Conservation (phyloP, 2,113 vertebrate genomes). For the Struthio camelus region DNA sequence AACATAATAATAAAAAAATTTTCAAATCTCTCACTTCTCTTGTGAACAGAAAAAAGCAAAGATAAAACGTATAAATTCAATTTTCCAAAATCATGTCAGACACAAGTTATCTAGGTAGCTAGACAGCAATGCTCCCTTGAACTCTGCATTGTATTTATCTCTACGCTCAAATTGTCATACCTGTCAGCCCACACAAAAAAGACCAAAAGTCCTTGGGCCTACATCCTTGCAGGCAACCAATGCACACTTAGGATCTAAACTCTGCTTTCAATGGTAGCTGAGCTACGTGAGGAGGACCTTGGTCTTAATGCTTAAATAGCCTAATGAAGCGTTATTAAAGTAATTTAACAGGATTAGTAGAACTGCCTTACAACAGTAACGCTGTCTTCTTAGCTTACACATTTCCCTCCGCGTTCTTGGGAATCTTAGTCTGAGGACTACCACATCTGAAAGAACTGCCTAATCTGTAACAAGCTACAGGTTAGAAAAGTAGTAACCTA, state of each 20-base stretch:
- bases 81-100: not conserved
- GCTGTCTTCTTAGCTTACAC: not conserved
- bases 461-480: not conserved
- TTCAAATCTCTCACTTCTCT: not conserved
- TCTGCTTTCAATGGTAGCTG: not conserved
- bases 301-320: not conserved
- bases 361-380: not conserved
- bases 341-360: not conserved
- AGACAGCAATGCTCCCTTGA: not conserved
- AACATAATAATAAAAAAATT: not conserved
- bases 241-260: not conserved
- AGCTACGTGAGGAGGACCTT: not conserved
- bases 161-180: not conserved
- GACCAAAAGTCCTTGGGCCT: not conserved
- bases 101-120: not conserved
- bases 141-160: not conserved
- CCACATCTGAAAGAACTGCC: not conserved
- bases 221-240: not conserved
- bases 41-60: not conserved
- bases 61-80: not conserved
- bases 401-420: not conserved
- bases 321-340: not conserved
- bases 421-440: not conserved
- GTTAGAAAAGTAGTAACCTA: conserved; percentile 61
- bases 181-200: fast-evolving